Evolutionary conservation across 2,888 invertebrate genomes (phyloP).

Genomic region (Nomada goodeniana): DNA sequence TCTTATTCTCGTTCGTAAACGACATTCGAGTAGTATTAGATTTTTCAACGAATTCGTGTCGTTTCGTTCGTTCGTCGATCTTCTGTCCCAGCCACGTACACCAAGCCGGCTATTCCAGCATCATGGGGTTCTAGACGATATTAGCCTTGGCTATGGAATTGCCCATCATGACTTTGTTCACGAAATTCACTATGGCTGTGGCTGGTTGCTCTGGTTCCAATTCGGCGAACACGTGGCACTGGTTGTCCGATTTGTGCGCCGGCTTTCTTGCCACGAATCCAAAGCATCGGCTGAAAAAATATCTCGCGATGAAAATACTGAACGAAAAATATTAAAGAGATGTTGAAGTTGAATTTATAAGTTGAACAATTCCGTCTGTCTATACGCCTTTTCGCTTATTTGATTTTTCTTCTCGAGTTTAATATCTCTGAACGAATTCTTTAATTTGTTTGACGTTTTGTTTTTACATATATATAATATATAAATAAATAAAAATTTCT

Average conservation of each 20-base stretch:
- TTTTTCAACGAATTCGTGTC: background rate
- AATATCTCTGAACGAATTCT: too few species aligned
- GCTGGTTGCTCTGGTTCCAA: constrained; percentile 97
- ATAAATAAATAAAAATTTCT: too few species aligned
- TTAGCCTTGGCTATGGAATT: constrained; percentile 85
- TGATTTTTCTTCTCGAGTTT: too few species aligned
- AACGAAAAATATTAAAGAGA: background rate
- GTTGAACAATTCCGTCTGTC: too few species aligned
- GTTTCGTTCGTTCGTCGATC: constrained; percentile 5
- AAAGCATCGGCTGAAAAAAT: constrained; percentile 91
- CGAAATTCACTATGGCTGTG: constrained; percentile 96
- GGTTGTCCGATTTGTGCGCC: constrained; percentile 94
- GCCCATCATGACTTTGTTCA: constrained; percentile 91
- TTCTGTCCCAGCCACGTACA: constrained; percentile 8
- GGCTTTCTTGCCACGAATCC: constrained; percentile 97
- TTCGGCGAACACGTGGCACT: constrained; percentile 99
- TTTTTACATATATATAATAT: too few species aligned
- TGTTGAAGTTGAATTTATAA: background rate
- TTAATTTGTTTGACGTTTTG: too few species aligned
- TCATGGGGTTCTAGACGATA: constrained; percentile 83
- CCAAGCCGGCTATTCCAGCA: background rate
- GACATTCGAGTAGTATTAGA: background rate
- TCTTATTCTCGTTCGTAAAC: constrained; percentile 9
- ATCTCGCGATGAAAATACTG: background rate
- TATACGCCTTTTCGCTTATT: too few species aligned